Conservation (phyloP, 2,888 invertebrate species). For the Apeira syringaria region DNA sequence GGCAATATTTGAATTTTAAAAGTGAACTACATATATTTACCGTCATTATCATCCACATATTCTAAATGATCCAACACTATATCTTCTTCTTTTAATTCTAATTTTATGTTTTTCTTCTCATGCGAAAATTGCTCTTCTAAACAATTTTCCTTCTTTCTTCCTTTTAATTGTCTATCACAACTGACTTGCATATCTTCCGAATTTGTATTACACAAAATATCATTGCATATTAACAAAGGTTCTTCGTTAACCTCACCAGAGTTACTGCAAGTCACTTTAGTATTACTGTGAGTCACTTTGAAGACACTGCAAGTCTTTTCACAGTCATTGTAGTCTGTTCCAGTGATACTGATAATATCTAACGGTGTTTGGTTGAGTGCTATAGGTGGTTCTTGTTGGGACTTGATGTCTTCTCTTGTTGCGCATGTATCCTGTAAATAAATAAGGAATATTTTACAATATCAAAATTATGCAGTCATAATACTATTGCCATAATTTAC, state of each 20-base stretch:
- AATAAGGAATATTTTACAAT: too few species aligned
- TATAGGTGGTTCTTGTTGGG: conserved; percentile 13
- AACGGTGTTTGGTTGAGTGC: conserved; percentile 3
- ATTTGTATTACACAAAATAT: background rate
- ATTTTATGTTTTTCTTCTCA: conserved; percentile 39
- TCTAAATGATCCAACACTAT: conserved; percentile 35
- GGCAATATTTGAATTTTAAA: too few species aligned
- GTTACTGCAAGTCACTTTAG: background rate
- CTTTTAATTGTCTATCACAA: conserved; percentile 2
- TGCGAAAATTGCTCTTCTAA: background rate
- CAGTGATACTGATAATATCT: conserved; percentile 4
- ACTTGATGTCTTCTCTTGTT: conserved; percentile 8
- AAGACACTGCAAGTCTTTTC: background rate
- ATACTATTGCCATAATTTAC: too few species aligned
- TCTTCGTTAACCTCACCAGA: background rate
- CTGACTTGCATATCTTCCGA: background rate
- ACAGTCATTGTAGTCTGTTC: conserved; percentile 1
- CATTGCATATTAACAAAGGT: background rate
- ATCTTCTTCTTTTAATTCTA: conserved; percentile 55
- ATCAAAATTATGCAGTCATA: too few species aligned
- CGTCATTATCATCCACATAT: conserved; percentile 43
- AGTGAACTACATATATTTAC: too few species aligned
- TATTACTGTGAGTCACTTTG: background rate
- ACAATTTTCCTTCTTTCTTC: too few species aligned
- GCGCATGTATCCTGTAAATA: conserved; percentile 19